Evolutionary conservation across 2,888 invertebrate species (phyloP), one percentile per base, ranked within the genome.

Genomic region (Salpingus planirostris): DNA sequence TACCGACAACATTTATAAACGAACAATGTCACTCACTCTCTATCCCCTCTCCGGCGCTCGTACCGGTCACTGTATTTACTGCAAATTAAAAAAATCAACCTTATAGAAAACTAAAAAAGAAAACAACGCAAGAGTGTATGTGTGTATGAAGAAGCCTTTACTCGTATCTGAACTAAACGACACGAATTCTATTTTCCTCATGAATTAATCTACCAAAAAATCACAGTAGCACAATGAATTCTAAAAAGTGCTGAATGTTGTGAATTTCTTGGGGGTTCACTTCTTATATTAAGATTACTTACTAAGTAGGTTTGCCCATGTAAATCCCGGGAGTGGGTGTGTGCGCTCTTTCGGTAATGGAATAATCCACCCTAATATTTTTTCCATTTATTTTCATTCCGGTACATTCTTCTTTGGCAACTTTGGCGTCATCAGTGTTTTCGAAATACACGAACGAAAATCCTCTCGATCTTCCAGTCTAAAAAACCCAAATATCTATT

Each of bases 291-390:
- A 18, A 18, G 18, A 18, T 13, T 44, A 69, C 77, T 72, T 62
- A 80, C 78, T 74, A 72, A 13, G 91, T 89, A 1, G 91, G 88
- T 65, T 86, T 88, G 27, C 96, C 96, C 84, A 93, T 90, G 59
- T 96, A 96, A 49, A 95, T 85, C 33, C 96, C 96, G 4, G 96
- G 96, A 3, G 96, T 97, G 7, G 96, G 96, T 1, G 95, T 93
- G 62, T 96, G 96, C 6, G 96, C 90, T 36, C 95, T 75, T 66
- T 91, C 84, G 23, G 96, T 96, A 53, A 96, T 92, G 3, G 95
- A 95, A 67, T 78, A 96, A 66, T 95, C 96, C 5, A 96, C 95
- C 47, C 96, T 74, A 52, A 96, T 93, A 52, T 85, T 77, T 33
- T 93, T 78, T 0, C 89, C 89, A 65, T 95, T 93, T 29, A 97